Base-by-base conservation (phyloP, 2,113 vertebrate genomes). In the Myotis lucifugus region DNA sequence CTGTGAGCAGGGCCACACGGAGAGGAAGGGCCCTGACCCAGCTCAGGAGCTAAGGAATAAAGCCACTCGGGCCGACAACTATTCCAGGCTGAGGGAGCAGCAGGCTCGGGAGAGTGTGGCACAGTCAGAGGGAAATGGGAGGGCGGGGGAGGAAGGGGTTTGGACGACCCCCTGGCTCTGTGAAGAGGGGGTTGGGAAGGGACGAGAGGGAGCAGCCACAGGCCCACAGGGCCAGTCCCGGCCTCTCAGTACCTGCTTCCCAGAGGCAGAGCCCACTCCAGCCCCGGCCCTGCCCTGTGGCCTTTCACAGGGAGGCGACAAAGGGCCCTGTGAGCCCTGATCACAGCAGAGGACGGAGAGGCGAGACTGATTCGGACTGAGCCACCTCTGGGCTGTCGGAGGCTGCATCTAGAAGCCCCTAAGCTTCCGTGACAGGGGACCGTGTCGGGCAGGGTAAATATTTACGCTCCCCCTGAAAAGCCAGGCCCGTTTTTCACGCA, bases 381-480 rank as follows among this genome's bases (percentile, higher is more conserved):
- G 74, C 52, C 76, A 40, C 78, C 69, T 50, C 54, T 1, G 8
- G 88, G 73, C 8, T 46, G 27, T 94, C 77, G 81, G 76, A 61
- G 89, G 77, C 90, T 17, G 56, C 81, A 19, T 76, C 56, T 66
- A 77, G 92, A 94, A 95, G 82, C 77, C 52, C 89, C 85, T 61
- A 82, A 85, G 82, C 61, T 23, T 82, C 88, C 4, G 0, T 0
- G 27, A 92, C 54, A 27, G 37, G 61, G 54, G 52, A 15, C 64
- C 0, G 1, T 4, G 4, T 40, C 10, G 46, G 84, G 48, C 40
- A 23, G n/a, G 69, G 82, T 78, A 90, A 78, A 86, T 96, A 90
- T 95, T 97, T 91, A 95, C 32, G 67, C 94, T 90, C 59, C 88
- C 77, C 82, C 81, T 90, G 95, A 76, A 76, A 78, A 82, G 77